phyloP scores from a whole-genome alignment of 1,140 invertebrate species.

The Lordiphosa mommai region DNA sequence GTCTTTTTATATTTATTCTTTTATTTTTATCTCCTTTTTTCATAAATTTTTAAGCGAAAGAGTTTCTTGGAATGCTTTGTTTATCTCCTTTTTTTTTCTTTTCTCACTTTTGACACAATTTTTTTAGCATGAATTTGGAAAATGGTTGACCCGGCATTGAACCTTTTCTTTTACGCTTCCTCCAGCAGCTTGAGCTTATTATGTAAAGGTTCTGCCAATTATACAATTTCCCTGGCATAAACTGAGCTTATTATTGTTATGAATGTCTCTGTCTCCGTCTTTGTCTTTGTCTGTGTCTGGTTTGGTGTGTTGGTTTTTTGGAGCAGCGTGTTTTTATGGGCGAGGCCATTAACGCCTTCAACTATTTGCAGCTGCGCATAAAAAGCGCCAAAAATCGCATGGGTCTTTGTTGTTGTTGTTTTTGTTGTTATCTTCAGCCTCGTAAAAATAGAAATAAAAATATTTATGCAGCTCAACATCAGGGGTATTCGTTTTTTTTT shows the following conservation, averaged over 20 bases:
- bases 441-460: slow-evolving; percentile 76
- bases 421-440: slow-evolving; percentile 41
- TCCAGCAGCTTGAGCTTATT: neutral
- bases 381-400: slow-evolving; percentile 44
- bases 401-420: slow-evolving; percentile 21
- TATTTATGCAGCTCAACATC: slow-evolving; percentile 60
- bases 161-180: neutral
- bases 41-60: too few relatives aligned
- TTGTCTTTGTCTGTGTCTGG: neutral
- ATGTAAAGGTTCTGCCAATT: slow-evolving; percentile 23
- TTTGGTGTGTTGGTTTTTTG: neutral
- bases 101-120: slow-evolving; percentile 38
- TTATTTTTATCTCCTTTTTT: too few relatives aligned
- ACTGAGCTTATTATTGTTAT: slow-evolving; percentile 48
- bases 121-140: slow-evolving; percentile 47
- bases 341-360: slow-evolving; percentile 52
- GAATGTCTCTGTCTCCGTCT: slow-evolving; percentile 6
- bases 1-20: too few relatives aligned
- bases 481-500: slow-evolving; percentile 6
- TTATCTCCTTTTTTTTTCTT: too few relatives aligned
- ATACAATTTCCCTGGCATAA: slow-evolving; percentile 42
- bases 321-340: slow-evolving; percentile 28
- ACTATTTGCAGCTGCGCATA: slow-evolving; percentile 59
- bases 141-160: neutral
- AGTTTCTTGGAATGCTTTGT: too few relatives aligned